phyloP scores from a whole-genome alignment of 2,797 vertebrate genomes.

The Halcyon badia region DNA sequence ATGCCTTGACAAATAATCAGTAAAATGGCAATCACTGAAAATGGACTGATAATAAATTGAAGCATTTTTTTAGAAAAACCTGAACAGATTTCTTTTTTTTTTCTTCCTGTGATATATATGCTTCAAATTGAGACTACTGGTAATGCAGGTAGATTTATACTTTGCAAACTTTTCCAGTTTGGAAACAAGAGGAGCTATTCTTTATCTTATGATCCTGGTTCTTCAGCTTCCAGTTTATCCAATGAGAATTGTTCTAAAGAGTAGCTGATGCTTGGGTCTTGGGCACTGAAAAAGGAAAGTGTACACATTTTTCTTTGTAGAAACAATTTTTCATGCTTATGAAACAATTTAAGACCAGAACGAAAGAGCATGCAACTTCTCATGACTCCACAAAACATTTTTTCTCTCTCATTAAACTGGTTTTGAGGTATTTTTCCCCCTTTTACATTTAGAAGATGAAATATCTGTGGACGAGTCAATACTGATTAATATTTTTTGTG shows the following conservation, averaged over 20 bases:
- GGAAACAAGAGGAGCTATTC: background rate
- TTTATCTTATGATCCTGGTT: background rate
- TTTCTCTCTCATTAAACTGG: background rate
- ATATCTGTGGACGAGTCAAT: background rate
- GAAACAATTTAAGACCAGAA: background rate
- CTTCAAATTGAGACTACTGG: background rate
- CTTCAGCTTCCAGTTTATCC: background rate
- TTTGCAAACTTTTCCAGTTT: background rate
- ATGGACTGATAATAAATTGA: background rate
- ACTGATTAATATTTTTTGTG: background rate
- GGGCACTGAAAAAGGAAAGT: background rate
- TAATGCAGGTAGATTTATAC: background rate
- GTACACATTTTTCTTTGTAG: background rate
- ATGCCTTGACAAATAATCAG: background rate
- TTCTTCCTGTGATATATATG: background rate
- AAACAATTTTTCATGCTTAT: background rate
- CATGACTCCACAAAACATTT: background rate
- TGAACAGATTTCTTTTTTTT: background rate
- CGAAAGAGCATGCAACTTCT: background rate
- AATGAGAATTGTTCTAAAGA: background rate
- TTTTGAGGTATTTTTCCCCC: background rate
- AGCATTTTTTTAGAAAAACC: background rate
- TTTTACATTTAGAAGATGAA: background rate
- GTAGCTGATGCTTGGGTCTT: background rate
- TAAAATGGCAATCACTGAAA: background rate